Conservation (phyloP, 35 echinoderm and acorn worm genomes). For the Eucidaris tribuloides region DNA sequence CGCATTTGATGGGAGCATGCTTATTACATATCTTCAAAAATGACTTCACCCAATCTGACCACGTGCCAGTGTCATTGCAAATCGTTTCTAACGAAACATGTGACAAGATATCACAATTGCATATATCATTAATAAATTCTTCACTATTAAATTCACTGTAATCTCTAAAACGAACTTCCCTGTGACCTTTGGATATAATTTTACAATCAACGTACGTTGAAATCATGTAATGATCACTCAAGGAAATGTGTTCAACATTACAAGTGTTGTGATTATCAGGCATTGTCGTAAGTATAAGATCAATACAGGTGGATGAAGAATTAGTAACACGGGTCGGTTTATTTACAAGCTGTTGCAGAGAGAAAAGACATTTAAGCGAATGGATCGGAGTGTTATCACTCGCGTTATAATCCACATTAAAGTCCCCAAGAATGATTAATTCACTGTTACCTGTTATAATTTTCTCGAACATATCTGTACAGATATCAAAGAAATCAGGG, state of each 20-base stretch:
- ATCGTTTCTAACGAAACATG: not conserved
- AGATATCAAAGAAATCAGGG: too few species aligned
- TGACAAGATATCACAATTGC: not conserved
- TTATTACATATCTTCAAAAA: not conserved
- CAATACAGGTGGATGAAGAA: not conserved
- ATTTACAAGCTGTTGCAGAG: not conserved
- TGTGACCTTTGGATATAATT: too few species aligned
- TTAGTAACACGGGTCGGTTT: not conserved
- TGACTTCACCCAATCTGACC: not conserved
- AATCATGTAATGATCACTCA: too few species aligned
- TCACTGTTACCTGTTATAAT: too few species aligned
- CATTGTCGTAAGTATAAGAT: not conserved
- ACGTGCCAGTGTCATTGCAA: not conserved
- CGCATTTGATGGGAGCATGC: not conserved
- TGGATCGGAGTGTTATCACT: too few species aligned
- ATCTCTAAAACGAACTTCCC: not conserved
- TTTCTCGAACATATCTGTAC: too few species aligned
- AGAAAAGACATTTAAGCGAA: too few species aligned
- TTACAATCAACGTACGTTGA: too few species aligned
- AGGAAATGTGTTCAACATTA: not conserved
- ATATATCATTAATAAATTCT: not conserved
- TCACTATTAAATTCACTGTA: not conserved
- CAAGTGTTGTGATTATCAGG: not conserved
- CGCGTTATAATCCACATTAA: too few species aligned
- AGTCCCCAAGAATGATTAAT: too few species aligned